Evolutionary conservation across 2,797 vertebrate genomes (phyloP), one percentile per base, ranked within the genome.

Genomic region (Discoglossus pictus): DNA sequence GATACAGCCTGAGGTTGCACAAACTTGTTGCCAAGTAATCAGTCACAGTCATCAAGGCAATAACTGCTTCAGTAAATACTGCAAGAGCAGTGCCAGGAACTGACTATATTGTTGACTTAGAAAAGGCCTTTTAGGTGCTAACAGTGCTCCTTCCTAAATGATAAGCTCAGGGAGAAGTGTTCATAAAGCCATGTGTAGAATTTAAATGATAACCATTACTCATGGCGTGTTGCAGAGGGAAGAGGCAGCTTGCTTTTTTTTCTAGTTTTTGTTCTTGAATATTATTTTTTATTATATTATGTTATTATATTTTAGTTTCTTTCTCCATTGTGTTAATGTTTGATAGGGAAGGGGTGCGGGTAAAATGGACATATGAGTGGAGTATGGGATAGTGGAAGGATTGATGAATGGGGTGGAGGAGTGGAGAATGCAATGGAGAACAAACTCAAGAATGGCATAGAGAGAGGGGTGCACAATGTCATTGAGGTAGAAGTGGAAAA

Each of bases 91-190:
- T 4, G 24, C 47, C 47, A 20, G 47, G 47, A 63, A 47, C 61
- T 52, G 24, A n/a, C 23, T 20, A 63, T 63, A 36, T 42, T 63
- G 46, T 63, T 52, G 47, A 52, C 36, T 51, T 24, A 52, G 34
- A 42, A 42, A 63, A 52, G 61, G 61, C 52, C 46, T 47, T 63
- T 63, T 63, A n/a, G 61, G 61, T 63, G 47, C 51, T 63, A 63
- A 63, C 61, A 51, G 12, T 35, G 20, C 42, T 63, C 15, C 42
- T 51, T 42, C 31, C 36, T 31, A 42, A 39, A 47, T 52, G 61
- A 52, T 52, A 63, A 63, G 61, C 47, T 17, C 7, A 40, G 61
- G 47, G 40, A 52, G 15, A 52, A 63, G 35, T 52, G 47, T 63
- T 63, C 61, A 63, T 63, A 51, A 63, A 27, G 35, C 20, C 61